A percentile compares a stretch with the other conserved stretches of the same genome.
phyloP scores from a whole-genome alignment of 2,113 vertebrate species.

The Percopsis transmontana region DNA sequence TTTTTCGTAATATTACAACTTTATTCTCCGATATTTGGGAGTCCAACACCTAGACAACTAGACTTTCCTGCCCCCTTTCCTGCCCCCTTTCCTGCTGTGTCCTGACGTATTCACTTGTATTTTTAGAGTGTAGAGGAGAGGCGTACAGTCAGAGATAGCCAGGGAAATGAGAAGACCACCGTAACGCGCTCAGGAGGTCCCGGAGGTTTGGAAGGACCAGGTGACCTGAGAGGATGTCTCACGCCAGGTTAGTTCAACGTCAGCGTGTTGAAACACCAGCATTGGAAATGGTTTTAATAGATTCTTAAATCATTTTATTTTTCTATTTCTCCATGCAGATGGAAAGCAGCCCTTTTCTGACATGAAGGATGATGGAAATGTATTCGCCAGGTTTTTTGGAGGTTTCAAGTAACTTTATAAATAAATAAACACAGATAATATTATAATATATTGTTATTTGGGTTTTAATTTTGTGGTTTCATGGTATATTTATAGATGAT shows the following conservation, averaged over 20 bases:
- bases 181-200: slow-evolving; percentile 76
- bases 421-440: background rate
- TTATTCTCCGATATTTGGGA: too few relatives aligned
- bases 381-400: slow-evolving; percentile 75
- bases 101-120: background rate
- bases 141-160: slow-evolving; percentile 83
- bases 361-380: slow-evolving; percentile 65
- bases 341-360: slow-evolving; percentile 38
- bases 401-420: slow-evolving; percentile 60
- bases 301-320: background rate
- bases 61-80: too few relatives aligned
- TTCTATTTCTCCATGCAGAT: slow-evolving; percentile 54
- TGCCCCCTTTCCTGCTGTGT: slow-evolving; percentile 1
- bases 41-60: too few relatives aligned
- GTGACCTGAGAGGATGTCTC: slow-evolving; percentile 18
- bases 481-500: background rate
- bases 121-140: slow-evolving; percentile 84
- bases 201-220: slow-evolving; percentile 33
- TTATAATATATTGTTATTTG: background rate
- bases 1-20: too few relatives aligned
- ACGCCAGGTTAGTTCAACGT: slow-evolving; percentile 46
- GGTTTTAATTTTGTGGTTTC: background rate
- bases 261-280: background rate
- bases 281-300: background rate
- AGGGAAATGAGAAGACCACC: slow-evolving; percentile 83